These are phyloP conservation scores for Steinernema scapterisci DNA, from an alignment of 2,888 invertebrate species.

Conservation along the genomic window DNA sequence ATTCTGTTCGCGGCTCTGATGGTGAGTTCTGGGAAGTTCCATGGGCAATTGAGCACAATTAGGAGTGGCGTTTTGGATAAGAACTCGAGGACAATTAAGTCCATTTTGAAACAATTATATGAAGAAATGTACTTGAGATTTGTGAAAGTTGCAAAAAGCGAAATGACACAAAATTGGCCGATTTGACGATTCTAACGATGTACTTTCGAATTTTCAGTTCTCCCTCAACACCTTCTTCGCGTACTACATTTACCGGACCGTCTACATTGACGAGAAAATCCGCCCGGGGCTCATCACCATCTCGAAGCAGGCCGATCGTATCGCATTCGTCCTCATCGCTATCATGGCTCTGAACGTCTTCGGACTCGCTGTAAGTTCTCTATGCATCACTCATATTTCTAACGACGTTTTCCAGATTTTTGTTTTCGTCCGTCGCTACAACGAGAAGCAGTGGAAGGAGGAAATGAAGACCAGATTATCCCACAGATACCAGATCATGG, in stretches of 20 bases:
- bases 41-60: no score
- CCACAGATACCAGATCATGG: constrained; percentile 25
- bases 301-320: constrained; percentile 5
- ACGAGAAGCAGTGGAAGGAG: neutral
- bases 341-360: constrained; percentile 9
- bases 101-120: no score
- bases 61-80: no score
- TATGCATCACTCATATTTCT: neutral
- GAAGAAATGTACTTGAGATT: no score
- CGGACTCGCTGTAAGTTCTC: neutral
- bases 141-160: no score
- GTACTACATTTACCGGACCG: neutral
- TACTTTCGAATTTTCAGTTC: neutral
- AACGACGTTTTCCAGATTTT: neutral
- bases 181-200: no score
- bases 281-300: neutral
- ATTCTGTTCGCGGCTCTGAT: neutral
- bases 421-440: constrained; percentile 5
- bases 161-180: no score
- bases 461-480: neutral
- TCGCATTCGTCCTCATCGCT: neutral
- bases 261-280: neutral
- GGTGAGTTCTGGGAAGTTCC: no score
- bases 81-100: no score
- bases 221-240: neutral